Evolutionary conservation across 2,113 vertebrate species (phyloP), one percentile per base, ranked within the genome.

Genomic region (Tricholaema leucomelas): DNA sequence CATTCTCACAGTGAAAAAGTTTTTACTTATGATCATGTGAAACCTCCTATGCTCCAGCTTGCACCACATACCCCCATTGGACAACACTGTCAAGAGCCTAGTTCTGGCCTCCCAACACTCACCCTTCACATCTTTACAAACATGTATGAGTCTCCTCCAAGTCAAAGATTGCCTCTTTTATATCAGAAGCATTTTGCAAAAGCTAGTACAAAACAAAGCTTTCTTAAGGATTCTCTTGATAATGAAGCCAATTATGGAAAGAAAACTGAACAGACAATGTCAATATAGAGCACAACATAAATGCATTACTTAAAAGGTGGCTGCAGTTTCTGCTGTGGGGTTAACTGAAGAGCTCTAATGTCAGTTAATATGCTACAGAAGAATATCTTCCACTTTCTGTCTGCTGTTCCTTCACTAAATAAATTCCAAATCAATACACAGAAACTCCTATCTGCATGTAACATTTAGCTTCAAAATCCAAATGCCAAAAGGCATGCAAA

Each of bases 351-450:
- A 85, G 28, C 35, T 77, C 48, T 69, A 56, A 81, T 72, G 27
- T 18, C 50, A 67, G 25, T 61, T 92, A 92, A 58, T 44, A 31
- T 3, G 25, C 16, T 72, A 5, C 3, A 86, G 16, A 71, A 42
- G 7, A 84, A 2, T 55, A 71, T 28, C 28, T 35, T 85, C 19
- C 9, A 65, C 72, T 52, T 71, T 20, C 42, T 77, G 8, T 15
- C 50, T 2, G 6, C 24, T 81, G 35, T 83, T 83, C 48, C 55
- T 67, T 84, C 61, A 60, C 61, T 87, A 92, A 91, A 77, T 83
- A 85, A 86, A 90, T 86, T 92, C n/a, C 42, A 67, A 58, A 72
- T 75, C 48, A 81, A 60, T 72, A 86, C 83, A 86, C 5, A 84
- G 73, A 84, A 94, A 56, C 20, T 60, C 35, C 12, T 84, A 64